These are phyloP conservation scores for Acholoe squamosa DNA, from an alignment of 2,888 invertebrate genomes.

Conservation along the genomic window DNA sequence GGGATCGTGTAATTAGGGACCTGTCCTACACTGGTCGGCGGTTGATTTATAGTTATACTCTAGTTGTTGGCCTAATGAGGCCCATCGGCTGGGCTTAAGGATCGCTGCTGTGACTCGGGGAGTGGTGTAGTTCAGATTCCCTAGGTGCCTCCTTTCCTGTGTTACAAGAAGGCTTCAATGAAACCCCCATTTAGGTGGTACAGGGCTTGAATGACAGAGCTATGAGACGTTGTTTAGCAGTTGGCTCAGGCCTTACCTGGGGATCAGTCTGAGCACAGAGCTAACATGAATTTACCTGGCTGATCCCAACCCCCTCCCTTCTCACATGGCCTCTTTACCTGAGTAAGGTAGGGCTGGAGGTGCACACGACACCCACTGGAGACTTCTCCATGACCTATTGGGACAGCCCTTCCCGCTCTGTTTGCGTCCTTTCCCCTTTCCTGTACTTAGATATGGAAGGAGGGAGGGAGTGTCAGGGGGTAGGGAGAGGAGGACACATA, in stretches of 20 bases:
- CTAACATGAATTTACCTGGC: constrained; percentile 11
- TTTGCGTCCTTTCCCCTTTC: neutral
- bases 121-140: too few species aligned
- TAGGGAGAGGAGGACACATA: too few species aligned
- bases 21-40: too few species aligned
- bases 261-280: neutral
- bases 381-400: neutral
- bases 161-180: too few species aligned
- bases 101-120: too few species aligned
- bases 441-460: too few species aligned
- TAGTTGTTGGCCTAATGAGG: constrained; percentile 2
- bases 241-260: neutral
- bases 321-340: neutral
- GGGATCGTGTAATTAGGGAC: too few species aligned
- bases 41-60: neutral
- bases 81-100: neutral
- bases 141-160: too few species aligned
- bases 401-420: neutral
- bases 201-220: neutral
- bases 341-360: neutral
- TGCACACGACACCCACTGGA: too few species aligned
- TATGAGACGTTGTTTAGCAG: constrained; percentile 12
- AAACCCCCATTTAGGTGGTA: neutral
- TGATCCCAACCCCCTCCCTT: neutral
- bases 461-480: too few species aligned